These are phyloP conservation scores for Calliphora vomitoria DNA, from an alignment of 2,888 invertebrate species.

Conservation along the genomic window DNA sequence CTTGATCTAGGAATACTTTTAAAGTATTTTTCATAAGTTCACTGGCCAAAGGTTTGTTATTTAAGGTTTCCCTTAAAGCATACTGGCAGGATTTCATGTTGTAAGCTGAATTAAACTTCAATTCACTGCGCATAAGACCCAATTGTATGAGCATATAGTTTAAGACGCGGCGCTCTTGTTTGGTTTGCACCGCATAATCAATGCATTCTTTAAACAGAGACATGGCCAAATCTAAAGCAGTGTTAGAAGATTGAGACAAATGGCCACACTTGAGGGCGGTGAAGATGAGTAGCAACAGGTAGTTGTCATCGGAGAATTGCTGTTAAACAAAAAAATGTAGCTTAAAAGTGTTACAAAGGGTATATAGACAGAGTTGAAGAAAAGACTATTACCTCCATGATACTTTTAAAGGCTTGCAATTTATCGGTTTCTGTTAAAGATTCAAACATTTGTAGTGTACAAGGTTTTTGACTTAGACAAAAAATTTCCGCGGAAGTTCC, in stretches of 20 bases:
- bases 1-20: conserved; percentile 80
- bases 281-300: conserved; percentile 82
- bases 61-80: conserved; percentile 81
- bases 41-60: conserved; percentile 79
- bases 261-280: conserved; percentile 83
- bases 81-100: conserved; percentile 82
- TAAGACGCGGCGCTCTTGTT: conserved; percentile 82
- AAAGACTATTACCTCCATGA: conserved; percentile 79
- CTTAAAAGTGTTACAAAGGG: not conserved
- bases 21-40: conserved; percentile 82
- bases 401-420: conserved; percentile 79
- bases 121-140: conserved; percentile 82
- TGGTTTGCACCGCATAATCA: conserved; percentile 81
- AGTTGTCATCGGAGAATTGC: conserved; percentile 81
- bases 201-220: conserved; percentile 81
- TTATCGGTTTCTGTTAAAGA: conserved; percentile 80
- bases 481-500: conserved; percentile 79
- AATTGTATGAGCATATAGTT: conserved; percentile 83
- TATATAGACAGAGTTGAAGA: not conserved
- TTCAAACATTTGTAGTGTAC: conserved; percentile 81
- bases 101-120: conserved; percentile 81
- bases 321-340: conserved; percentile 71
- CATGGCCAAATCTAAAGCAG: conserved; percentile 81
- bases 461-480: conserved; percentile 81
- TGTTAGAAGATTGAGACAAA: conserved; percentile 80